These are phyloP conservation scores for Sclerodermus sp. DNA, from an alignment of 2,888 invertebrate genomes.

Conservation along the genomic window DNA sequence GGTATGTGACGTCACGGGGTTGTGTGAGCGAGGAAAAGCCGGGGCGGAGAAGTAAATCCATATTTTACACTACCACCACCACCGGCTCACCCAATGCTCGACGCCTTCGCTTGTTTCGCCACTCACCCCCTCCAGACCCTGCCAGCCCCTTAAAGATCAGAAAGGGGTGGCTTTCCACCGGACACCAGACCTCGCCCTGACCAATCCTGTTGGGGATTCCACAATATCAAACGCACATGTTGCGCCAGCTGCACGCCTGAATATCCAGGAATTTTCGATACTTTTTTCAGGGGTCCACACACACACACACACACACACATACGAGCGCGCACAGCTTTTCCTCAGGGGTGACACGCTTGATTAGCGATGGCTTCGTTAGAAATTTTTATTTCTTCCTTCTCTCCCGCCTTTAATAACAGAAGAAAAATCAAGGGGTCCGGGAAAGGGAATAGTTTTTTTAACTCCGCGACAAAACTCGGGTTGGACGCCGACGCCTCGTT, in stretches of 20 bases:
- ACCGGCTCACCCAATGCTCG: constrained; percentile 15
- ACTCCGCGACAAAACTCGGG: too few relatives aligned
- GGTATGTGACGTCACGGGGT: constrained; percentile 44
- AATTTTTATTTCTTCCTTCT: too few relatives aligned
- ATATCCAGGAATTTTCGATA: too few relatives aligned
- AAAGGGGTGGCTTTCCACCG: constrained; percentile 20
- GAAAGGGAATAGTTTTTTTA: too few relatives aligned
- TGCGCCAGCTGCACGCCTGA: background rate
- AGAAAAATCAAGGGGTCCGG: too few relatives aligned
- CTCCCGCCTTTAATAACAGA: too few relatives aligned
- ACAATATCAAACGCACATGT: constrained; percentile 16
- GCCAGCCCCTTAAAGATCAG: constrained; percentile 1
- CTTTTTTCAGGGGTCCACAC: too few relatives aligned
- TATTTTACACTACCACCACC: constrained; percentile 54
- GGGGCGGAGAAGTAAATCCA: constrained; percentile 55
- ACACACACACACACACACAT: too few relatives aligned
- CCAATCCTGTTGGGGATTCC: constrained; percentile 22
- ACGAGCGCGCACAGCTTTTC: too few relatives aligned
- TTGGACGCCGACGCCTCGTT: too few relatives aligned
- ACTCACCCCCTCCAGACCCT: constrained; percentile 13
- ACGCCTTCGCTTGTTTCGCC: constrained; percentile 47
- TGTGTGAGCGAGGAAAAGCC: constrained; percentile 38
- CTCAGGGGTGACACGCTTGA: too few relatives aligned
- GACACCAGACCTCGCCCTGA: constrained; percentile 12
- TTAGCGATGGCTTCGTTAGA: too few relatives aligned